Evolutionary conservation across 1,140 invertebrate species (phyloP).

Genomic region (Sycophila sp.): DNA sequence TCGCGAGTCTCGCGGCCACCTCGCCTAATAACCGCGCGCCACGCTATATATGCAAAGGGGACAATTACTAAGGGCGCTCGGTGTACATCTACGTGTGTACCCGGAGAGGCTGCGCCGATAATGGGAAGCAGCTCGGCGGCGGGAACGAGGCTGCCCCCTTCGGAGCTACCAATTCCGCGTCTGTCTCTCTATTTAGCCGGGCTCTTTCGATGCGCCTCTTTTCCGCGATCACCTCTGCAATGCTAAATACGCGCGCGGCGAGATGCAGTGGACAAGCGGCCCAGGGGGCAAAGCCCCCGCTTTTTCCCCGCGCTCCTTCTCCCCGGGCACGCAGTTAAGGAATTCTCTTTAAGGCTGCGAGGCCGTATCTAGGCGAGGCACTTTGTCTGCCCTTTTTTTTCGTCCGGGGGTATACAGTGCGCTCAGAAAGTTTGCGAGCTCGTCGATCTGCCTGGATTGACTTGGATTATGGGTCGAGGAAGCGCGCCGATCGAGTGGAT

Average conservation of each 20-base stretch:
- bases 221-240: conserved; percentile 8
- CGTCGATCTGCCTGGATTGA: too few species aligned
- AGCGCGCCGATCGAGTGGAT: too few species aligned
- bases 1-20: not conserved
- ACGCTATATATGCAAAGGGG: conserved; percentile 10
- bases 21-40: not conserved
- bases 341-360: too few species aligned
- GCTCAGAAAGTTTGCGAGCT: not conserved
- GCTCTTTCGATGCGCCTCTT: not conserved
- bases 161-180: conserved; percentile 26
- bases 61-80: conserved; percentile 27
- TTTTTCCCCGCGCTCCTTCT: not conserved
- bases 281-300: not conserved
- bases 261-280: conserved; percentile 12
- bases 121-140: conserved; percentile 13
- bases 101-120: conserved; percentile 6
- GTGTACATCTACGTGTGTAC: not conserved
- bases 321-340: not conserved
- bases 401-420: too few species aligned
- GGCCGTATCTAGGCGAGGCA: too few species aligned
- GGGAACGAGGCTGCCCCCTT: not conserved
- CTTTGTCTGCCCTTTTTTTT: too few species aligned
- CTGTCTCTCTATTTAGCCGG: conserved; percentile 17
- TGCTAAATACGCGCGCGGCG: conserved; percentile 28
- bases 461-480: too few species aligned